Evolutionary conservation across 2,888 invertebrate genomes (phyloP).

Genomic region (Anticlea derivata): DNA sequence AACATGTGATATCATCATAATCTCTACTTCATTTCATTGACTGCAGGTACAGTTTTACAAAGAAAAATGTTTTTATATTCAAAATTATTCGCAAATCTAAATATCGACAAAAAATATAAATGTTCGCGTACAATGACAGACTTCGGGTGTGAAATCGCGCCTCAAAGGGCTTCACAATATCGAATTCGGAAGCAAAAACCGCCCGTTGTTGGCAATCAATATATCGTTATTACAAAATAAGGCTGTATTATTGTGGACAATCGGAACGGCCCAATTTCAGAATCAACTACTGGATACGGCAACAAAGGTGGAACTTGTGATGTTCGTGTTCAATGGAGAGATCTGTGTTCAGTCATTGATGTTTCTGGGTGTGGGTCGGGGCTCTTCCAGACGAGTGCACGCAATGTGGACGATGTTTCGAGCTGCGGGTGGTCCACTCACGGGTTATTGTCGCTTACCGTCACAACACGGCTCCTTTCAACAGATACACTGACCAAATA

Average conservation of each 20-base stretch:
- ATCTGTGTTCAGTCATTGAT: constrained; percentile 60
- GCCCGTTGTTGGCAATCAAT: constrained; percentile 48
- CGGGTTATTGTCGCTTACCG: constrained; percentile 55
- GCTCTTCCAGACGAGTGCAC: constrained; percentile 67
- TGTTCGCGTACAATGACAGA: constrained; percentile 32
- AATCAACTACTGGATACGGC: constrained; percentile 54
- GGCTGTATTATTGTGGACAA: constrained; percentile 60
- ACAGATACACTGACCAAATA: constrained; percentile 18
- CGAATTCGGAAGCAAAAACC: constrained; percentile 48
- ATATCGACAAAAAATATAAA: constrained; percentile 27
- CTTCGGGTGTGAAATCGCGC: constrained; percentile 48
- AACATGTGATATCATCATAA: constrained; percentile 4
- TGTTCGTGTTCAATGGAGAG: constrained; percentile 44
- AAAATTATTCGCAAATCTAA: constrained; percentile 17
- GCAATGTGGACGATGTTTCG: constrained; percentile 46
- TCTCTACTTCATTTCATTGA: constrained; percentile 1
- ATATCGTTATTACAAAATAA: constrained; percentile 51
- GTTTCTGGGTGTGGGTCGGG: constrained; percentile 51
- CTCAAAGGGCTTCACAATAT: constrained; percentile 52
- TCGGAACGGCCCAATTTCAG: constrained; percentile 64
- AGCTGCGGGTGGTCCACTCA: constrained; percentile 67
- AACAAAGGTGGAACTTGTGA: constrained; percentile 39
- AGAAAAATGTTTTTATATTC: constrained; percentile 19
- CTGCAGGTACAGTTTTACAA: constrained; percentile 7
- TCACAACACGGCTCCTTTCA: constrained; percentile 60